Evolutionary conservation across 2,888 invertebrate species (phyloP).

Genomic region (Macaria notata): DNA sequence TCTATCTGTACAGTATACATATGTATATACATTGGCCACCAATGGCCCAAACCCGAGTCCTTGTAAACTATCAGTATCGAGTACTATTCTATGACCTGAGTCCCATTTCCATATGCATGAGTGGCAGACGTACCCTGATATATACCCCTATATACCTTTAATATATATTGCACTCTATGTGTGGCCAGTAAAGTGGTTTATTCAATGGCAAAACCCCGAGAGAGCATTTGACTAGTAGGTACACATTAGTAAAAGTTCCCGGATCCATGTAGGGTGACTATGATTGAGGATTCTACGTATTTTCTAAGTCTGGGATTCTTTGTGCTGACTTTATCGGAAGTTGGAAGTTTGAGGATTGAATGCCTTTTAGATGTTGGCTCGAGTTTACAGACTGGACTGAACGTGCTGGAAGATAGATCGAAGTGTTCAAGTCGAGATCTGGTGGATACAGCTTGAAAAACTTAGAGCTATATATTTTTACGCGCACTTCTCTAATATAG

Average conservation of each 20-base stretch:
- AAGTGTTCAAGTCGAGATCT: neutral
- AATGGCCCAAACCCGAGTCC: conserved; percentile 23
- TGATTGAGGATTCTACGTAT: conserved; percentile 32
- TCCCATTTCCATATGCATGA: conserved; percentile 79
- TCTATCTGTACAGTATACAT: neutral
- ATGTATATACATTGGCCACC: conserved; percentile 6
- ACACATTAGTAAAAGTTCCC: conserved; percentile 80
- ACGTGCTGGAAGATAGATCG: neutral
- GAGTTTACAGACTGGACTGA: neutral
- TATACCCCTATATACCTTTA: conserved; percentile 42
- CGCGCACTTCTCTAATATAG: no score
- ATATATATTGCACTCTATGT: conserved; percentile 55
- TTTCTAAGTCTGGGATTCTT: conserved; percentile 20
- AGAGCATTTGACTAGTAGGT: conserved; percentile 76
- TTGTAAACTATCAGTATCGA: conserved; percentile 26
- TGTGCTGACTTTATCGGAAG: conserved; percentile 23
- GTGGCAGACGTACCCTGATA: conserved; percentile 56
- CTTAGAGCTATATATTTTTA: no score
- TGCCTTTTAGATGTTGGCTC: conserved; percentile 8
- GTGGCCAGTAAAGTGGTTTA: conserved; percentile 53
- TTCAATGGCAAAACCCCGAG: conserved; percentile 60
- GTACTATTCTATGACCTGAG: conserved; percentile 66
- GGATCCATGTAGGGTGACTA: conserved; percentile 58
- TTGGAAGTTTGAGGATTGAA: conserved; percentile 17
- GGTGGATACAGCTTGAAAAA: no score